A percentile compares a stretch with the other conserved stretches of the same genome.
Conservation (phyloP, 2,797 vertebrate species). For the Tolypeutes matacus region DNA sequence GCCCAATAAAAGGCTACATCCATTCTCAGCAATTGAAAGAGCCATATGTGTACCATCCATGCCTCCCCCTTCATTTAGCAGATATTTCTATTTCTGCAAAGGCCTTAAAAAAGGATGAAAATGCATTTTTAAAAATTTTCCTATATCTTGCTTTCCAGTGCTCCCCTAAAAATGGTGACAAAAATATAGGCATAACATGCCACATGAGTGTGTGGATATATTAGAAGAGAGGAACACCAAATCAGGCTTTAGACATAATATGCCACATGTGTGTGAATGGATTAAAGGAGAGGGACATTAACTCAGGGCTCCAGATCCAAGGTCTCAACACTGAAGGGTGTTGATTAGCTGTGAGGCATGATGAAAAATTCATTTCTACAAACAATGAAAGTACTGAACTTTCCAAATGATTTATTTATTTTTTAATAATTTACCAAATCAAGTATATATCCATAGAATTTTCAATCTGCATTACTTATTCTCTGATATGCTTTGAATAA, state of each 20-base stretch:
- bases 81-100: constrained; percentile 28
- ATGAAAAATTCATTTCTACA: not conserved
- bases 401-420: not conserved
- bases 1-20: not conserved
- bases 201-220: not conserved
- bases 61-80: not conserved
- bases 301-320: not conserved
- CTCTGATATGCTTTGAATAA: not conserved
- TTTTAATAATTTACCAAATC: not conserved
- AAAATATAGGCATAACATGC: not conserved
- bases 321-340: not conserved
- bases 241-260: not conserved
- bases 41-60: constrained; percentile 63
- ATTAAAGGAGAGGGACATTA: not conserved
- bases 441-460: not conserved
- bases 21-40: constrained; percentile 59
- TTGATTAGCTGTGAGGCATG: not conserved
- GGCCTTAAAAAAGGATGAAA: not conserved
- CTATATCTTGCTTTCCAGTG: not conserved
- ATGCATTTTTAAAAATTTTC: not conserved
- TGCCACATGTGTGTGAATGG: not conserved
- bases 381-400: not conserved
- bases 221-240: not conserved
- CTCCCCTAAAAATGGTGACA: not conserved
- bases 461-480: not conserved